Evolutionary conservation across 2,113 vertebrate genomes (phyloP).

Genomic region (Pyxicephalus adspersus): DNA sequence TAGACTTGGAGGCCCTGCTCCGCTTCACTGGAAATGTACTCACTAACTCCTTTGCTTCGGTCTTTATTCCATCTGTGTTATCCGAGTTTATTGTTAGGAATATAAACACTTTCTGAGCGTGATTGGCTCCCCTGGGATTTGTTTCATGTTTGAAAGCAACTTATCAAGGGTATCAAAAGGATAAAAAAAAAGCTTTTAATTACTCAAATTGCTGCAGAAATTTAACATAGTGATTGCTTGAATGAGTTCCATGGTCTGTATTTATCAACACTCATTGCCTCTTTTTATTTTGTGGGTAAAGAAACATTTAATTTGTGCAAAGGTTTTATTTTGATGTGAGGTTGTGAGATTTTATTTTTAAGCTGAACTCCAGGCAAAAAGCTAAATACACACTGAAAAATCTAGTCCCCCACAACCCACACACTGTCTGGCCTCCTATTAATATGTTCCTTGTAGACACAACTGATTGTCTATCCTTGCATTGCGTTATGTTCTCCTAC

Average conservation of each 20-base stretch:
- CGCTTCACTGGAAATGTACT: constrained; percentile 10
- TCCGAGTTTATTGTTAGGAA: constrained; percentile 40
- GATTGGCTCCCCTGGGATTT: constrained; percentile 46
- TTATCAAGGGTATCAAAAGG: constrained; percentile 47
- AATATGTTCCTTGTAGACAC: no score
- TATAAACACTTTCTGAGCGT: constrained; percentile 52
- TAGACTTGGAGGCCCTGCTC: background rate
- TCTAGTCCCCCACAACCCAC: no score
- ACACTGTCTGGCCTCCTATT: no score
- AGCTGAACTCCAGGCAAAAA: no score
- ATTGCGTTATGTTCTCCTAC: no score
- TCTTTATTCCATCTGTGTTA: constrained; percentile 37
- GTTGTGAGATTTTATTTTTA: background rate
- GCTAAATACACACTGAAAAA: no score
- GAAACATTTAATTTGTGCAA: background rate
- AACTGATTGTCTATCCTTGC: no score
- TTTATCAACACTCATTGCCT: background rate
- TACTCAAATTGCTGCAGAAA: constrained; percentile 47
- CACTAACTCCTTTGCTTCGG: background rate
- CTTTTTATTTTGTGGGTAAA: constrained; percentile 3
- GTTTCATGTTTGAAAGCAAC: constrained; percentile 49
- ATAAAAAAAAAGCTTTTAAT: constrained; percentile 48
- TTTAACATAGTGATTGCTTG: constrained; percentile 21
- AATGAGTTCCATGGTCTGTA: background rate
- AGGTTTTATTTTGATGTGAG: background rate